phyloP scores from a whole-genome alignment of 2,797 vertebrate species.

The Vireo griseus region DNA sequence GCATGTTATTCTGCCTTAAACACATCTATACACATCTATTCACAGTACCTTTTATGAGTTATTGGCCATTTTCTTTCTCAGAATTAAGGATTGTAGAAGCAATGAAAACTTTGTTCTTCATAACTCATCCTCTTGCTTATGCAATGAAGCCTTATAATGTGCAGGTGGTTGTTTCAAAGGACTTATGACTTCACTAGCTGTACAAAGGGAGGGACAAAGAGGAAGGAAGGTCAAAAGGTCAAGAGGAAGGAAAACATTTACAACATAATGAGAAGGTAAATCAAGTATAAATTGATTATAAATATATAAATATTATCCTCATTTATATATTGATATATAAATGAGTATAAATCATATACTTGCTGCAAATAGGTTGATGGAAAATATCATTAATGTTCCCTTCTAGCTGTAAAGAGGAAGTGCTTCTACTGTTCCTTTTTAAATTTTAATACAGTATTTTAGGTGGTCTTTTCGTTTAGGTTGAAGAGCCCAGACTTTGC shows the following conservation, averaged over 20 bases:
- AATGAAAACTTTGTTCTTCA: slow-evolving; percentile 56
- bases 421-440: background rate
- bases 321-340: no score
- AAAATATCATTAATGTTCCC: slow-evolving; percentile 33
- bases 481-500: background rate
- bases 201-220: slow-evolving; percentile 58
- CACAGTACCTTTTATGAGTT: slow-evolving; percentile 42
- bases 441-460: background rate
- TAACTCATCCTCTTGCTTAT: slow-evolving; percentile 64
- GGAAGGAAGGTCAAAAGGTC: background rate
- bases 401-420: slow-evolving; percentile 27
- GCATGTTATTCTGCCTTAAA: slow-evolving; percentile 41
- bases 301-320: no score
- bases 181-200: slow-evolving; percentile 42
- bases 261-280: slow-evolving; percentile 62
- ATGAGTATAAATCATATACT: background rate
- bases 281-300: background rate
- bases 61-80: slow-evolving; percentile 60
- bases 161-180: slow-evolving; percentile 37
- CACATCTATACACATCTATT: slow-evolving; percentile 44
- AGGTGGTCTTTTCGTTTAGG: background rate
- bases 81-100: slow-evolving; percentile 61
- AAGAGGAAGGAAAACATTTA: slow-evolving; percentile 56
- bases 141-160: slow-evolving; percentile 53
- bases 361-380: slow-evolving; percentile 46